Percentiles rank a stretch among this genome's conserved stretches.
Conservation (phyloP, 2,113 vertebrate species). For the Sisor rabdophorus region DNA sequence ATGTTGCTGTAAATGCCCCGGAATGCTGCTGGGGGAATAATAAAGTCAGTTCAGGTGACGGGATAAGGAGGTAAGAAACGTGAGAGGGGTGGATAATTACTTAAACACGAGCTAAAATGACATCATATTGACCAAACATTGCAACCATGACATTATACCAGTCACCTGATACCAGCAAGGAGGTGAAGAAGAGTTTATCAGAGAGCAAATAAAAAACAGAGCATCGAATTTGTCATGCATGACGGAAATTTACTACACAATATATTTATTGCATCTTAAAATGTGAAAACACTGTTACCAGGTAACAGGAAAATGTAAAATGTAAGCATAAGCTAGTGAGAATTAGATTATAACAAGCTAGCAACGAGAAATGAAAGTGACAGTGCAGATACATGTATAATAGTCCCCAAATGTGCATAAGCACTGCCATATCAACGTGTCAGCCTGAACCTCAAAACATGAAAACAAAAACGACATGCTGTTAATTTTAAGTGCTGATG, state of each 20-base stretch:
- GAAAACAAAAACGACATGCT: background rate
- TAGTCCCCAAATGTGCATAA: background rate
- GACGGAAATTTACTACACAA: background rate
- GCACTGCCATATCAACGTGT: background rate
- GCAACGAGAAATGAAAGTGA: background rate
- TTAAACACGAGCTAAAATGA: conserved; percentile 47
- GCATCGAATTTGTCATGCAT: background rate
- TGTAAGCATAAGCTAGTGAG: background rate
- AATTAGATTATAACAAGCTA: background rate
- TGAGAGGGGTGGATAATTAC: conserved; percentile 37
- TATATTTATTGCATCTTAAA: background rate
- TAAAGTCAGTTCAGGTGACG: conserved; percentile 40
- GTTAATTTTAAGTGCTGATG: too few relatives aligned
- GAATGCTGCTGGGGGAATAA: conserved; percentile 29
- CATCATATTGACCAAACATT: conserved; percentile 33
- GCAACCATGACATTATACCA: conserved; percentile 33
- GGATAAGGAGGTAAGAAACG: conserved; percentile 34
- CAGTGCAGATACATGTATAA: background rate
- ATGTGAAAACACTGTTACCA: background rate
- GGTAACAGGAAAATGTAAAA: background rate
- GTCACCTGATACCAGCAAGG: conserved; percentile 34
- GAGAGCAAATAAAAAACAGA: conserved; percentile 1
- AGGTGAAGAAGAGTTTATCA: conserved; percentile 32
- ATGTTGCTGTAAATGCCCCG: background rate
- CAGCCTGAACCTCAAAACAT: background rate